phyloP scores from a whole-genome alignment of 1,140 invertebrate genomes.

The Neodiprion pinetum region DNA sequence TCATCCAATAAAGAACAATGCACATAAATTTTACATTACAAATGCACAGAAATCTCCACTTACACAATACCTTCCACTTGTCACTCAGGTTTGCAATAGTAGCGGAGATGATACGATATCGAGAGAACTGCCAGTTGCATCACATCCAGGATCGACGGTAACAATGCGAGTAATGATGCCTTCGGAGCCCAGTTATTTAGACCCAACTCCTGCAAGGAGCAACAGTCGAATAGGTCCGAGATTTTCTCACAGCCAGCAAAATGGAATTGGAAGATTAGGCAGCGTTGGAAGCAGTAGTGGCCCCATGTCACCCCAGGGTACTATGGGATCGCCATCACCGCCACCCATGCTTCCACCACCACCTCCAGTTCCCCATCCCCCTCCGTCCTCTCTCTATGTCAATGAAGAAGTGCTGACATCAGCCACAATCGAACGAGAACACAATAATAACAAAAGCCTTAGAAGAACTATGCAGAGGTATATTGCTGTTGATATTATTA shows the following conservation, averaged over 20 bases:
- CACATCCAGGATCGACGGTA: constrained; percentile 45
- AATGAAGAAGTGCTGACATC: constrained; percentile 55
- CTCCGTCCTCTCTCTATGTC: constrained; percentile 55
- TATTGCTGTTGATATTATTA: background rate
- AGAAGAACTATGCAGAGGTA: constrained; percentile 53
- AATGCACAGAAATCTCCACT: no score
- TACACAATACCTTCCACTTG: background rate
- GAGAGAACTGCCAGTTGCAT: constrained; percentile 51
- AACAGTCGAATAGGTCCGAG: constrained; percentile 44
- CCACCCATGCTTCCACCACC: constrained; percentile 52
- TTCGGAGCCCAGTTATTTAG: constrained; percentile 60
- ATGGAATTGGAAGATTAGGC: constrained; percentile 53
- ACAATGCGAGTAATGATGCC: constrained; percentile 50
- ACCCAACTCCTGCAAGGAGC: constrained; percentile 56
- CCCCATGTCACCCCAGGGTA: constrained; percentile 63
- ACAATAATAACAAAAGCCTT: constrained; percentile 58
- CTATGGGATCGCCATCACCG: constrained; percentile 58
- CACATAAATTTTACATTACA: background rate
- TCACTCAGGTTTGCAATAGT: constrained; percentile 55
- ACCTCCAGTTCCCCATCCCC: constrained; percentile 55
- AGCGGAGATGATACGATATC: constrained; percentile 55
- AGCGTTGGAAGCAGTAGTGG: constrained; percentile 64
- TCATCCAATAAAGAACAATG: background rate
- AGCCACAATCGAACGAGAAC: constrained; percentile 48
- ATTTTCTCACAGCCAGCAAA: constrained; percentile 59